Percentiles rank a stretch among this genome's conserved stretches.
phyloP scores from a whole-genome alignment of 2,888 invertebrate species.

The Coelinius sp. region DNA sequence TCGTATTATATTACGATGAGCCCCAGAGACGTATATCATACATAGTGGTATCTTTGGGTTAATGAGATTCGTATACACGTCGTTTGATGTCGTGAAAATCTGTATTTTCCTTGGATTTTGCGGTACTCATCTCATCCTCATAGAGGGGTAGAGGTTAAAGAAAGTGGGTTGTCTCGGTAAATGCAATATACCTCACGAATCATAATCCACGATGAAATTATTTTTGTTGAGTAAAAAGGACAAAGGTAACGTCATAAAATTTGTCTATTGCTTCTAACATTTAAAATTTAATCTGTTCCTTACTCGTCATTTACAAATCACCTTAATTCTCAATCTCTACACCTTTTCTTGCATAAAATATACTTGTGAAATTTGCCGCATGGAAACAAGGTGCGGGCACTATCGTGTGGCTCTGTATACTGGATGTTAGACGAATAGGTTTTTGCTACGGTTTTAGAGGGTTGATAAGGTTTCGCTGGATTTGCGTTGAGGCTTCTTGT shows the following conservation, averaged over 20 bases:
- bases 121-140: not conserved
- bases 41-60: slow-evolving; percentile 17
- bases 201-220: not conserved
- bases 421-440: slow-evolving; percentile 40
- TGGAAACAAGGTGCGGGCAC: not conserved
- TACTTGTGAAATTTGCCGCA: slow-evolving; percentile 41
- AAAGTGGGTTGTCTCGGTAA: slow-evolving; percentile 20
- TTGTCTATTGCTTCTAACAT: not conserved
- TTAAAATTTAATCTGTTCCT: not conserved
- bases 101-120: slow-evolving; percentile 5
- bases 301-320: slow-evolving; percentile 36
- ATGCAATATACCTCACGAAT: slow-evolving; percentile 16
- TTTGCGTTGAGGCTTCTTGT: slow-evolving; percentile 52
- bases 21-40: not conserved
- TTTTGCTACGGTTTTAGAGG: slow-evolving; percentile 38
- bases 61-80: slow-evolving; percentile 29
- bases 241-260: not conserved
- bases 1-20: slow-evolving; percentile 22
- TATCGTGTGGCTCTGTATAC: slow-evolving; percentile 12
- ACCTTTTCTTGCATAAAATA: slow-evolving; percentile 43
- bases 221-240: not conserved
- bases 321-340: slow-evolving; percentile 40
- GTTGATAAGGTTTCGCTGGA: slow-evolving; percentile 46
- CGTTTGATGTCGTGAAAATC: slow-evolving; percentile 36
- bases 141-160: slow-evolving; percentile 2